Conservation (phyloP, 2,113 vertebrate species). For the Taurulus bubalis region DNA sequence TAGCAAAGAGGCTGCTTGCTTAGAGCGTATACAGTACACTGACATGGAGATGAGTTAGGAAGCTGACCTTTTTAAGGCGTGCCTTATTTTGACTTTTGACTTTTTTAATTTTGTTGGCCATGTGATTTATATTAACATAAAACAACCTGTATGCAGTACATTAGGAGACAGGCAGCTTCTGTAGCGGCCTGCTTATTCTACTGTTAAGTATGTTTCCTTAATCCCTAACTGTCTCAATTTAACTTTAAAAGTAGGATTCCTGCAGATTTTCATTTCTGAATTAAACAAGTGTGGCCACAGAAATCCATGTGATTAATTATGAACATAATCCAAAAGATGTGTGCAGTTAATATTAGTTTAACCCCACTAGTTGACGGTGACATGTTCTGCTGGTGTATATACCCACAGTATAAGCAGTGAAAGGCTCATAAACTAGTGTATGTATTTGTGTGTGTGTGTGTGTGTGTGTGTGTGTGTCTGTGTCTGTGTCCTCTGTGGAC, state of each 20-base stretch:
- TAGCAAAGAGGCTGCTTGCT: background rate
- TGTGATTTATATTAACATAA: slow-evolving; percentile 12
- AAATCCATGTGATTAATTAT: slow-evolving; percentile 8
- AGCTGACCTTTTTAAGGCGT: slow-evolving; percentile 19
- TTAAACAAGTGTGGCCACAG: background rate
- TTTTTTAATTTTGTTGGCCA: slow-evolving; percentile 8
- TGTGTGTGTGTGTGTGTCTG: slow-evolving; percentile 25
- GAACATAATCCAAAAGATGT: background rate
- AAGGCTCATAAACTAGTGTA: slow-evolving; percentile 31
- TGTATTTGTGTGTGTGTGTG: slow-evolving; percentile 12
- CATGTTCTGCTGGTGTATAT: slow-evolving; percentile 16
- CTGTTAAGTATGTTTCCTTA: background rate
- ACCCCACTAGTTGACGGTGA: background rate
- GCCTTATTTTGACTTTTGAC: slow-evolving; percentile 1
- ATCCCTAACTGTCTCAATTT: background rate
- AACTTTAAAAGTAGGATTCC: background rate
- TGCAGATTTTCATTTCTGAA: background rate
- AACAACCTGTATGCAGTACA: background rate
- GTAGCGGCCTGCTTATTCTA: background rate
- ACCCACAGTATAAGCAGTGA: slow-evolving; percentile 31
- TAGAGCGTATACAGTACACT: background rate
- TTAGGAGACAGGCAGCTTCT: background rate
- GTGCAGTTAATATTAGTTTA: slow-evolving; percentile 3
- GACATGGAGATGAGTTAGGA: background rate
- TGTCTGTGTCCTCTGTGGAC: slow-evolving; percentile 36